Percentiles rank a stretch among this genome's conserved stretches.
Evolutionary conservation across 2,888 invertebrate genomes (phyloP).

Genomic region (Tholera decimalis): DNA sequence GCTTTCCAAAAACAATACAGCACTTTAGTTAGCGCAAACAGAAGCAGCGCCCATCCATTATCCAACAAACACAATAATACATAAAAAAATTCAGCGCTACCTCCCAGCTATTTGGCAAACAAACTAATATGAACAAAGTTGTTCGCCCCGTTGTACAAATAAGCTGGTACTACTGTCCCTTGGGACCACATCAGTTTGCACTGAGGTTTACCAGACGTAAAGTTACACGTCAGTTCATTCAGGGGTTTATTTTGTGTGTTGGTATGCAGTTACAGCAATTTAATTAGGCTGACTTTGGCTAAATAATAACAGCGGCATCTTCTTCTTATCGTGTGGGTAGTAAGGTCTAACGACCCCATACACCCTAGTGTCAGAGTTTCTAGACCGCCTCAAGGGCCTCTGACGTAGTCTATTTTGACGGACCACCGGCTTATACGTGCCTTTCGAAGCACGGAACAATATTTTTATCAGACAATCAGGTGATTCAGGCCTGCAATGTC

Average conservation of each 20-base stretch:
- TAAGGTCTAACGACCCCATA: too few relatives aligned
- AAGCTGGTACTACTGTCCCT: slow-evolving; percentile 29
- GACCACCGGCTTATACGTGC: too few relatives aligned
- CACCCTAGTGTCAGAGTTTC: too few relatives aligned
- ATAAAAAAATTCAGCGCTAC: slow-evolving; percentile 27
- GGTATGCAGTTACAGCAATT: slow-evolving; percentile 24
- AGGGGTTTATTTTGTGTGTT: slow-evolving; percentile 24
- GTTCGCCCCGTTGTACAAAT: slow-evolving; percentile 33
- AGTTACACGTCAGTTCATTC: slow-evolving; percentile 31
- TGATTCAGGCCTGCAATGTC: too few relatives aligned
- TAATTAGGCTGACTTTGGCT: slow-evolving; percentile 26
- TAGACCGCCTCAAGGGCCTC: too few relatives aligned
- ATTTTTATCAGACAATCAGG: too few relatives aligned
- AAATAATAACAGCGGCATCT: too few relatives aligned
- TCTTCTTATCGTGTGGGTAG: too few relatives aligned
- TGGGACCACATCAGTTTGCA: slow-evolving; percentile 45
- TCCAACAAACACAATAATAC: slow-evolving; percentile 1
- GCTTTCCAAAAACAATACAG: too few relatives aligned
- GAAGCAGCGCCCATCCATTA: not conserved
- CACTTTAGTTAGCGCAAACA: not conserved
- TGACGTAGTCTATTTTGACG: too few relatives aligned
- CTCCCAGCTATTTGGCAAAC: slow-evolving; percentile 19
- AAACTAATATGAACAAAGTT: slow-evolving; percentile 57
- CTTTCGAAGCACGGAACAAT: too few relatives aligned
- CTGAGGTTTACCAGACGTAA: slow-evolving; percentile 31